Conservation (phyloP, 2,113 vertebrate genomes). For the Sinocyclocheilus grahami region DNA sequence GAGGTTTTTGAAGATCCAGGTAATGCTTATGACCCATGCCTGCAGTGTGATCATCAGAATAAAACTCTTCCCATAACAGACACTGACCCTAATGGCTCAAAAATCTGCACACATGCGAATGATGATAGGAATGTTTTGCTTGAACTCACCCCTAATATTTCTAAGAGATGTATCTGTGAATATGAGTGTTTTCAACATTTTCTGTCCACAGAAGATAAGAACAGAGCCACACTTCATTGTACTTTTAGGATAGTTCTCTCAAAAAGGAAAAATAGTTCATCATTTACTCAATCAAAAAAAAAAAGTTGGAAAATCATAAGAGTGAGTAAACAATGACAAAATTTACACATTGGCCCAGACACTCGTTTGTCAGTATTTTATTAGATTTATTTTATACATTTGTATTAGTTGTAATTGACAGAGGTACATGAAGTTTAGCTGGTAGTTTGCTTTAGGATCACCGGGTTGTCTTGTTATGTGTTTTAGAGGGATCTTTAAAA, state of each 20-base stretch:
- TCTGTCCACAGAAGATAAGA: no score
- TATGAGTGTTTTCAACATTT: neutral
- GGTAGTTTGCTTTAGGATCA: neutral
- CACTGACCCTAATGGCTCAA: neutral
- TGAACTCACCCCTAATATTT: neutral
- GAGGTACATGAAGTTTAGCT: neutral
- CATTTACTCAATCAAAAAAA: neutral
- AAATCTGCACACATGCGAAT: slow-evolving; percentile 9
- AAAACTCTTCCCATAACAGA: slow-evolving; percentile 4
- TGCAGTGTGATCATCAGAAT: neutral
- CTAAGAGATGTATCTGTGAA: neutral
- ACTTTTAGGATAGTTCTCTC: neutral
- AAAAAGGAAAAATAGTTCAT: neutral
- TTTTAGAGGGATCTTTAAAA: neutral
- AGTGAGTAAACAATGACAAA: neutral
- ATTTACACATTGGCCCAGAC: neutral
- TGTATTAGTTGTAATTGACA: neutral
- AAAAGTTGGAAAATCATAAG: neutral
- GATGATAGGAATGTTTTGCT: slow-evolving; percentile 19
- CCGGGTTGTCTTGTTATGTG: neutral
- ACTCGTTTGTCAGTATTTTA: neutral
- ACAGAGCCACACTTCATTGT: neutral
- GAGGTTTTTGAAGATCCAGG: slow-evolving; percentile 71
- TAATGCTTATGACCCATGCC: slow-evolving; percentile 57
- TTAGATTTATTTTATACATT: neutral